These are phyloP conservation scores for Herpailurus yagouaroundi DNA, from an alignment of 2,113 vertebrate genomes.

Conservation along the genomic window DNA sequence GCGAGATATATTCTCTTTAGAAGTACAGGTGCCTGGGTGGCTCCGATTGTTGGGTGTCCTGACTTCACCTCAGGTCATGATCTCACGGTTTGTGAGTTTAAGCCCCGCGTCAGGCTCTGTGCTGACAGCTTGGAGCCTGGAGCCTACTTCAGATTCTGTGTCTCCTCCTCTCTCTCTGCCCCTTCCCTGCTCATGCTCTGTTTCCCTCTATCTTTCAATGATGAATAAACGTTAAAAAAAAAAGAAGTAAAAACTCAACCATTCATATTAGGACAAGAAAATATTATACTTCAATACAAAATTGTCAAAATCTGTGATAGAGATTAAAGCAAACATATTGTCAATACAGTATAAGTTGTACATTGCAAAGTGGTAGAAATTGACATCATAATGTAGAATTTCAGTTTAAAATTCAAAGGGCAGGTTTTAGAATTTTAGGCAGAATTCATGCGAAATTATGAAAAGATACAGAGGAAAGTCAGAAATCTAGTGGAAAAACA, in stretches of 20 bases:
- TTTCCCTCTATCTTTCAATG: too few relatives aligned
- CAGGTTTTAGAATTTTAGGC: not conserved
- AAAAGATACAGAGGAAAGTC: not conserved
- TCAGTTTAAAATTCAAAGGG: not conserved
- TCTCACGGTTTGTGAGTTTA: too few relatives aligned
- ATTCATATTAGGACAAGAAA: not conserved
- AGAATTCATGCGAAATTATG: not conserved
- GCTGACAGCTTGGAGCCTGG: too few relatives aligned
- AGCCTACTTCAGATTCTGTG: too few relatives aligned
- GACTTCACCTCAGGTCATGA: too few relatives aligned
- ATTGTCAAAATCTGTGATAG: not conserved
- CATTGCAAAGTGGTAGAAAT: not conserved
- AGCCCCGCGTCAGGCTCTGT: too few relatives aligned
- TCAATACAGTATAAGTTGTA: not conserved
- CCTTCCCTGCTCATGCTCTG: too few relatives aligned
- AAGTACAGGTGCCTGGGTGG: not conserved
- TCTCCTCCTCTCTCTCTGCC: too few relatives aligned
- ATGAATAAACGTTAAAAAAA: too few relatives aligned
- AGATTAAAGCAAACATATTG: not conserved
- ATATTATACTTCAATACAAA: not conserved
- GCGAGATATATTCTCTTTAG: not conserved
- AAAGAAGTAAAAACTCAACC: not conserved
- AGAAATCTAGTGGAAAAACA: not conserved
- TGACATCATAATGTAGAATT: not conserved
- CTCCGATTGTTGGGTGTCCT: accelerated